Evolutionary conservation across 2,113 vertebrate species (phyloP).

Genomic region (Brienomyrus brachyistius): DNA sequence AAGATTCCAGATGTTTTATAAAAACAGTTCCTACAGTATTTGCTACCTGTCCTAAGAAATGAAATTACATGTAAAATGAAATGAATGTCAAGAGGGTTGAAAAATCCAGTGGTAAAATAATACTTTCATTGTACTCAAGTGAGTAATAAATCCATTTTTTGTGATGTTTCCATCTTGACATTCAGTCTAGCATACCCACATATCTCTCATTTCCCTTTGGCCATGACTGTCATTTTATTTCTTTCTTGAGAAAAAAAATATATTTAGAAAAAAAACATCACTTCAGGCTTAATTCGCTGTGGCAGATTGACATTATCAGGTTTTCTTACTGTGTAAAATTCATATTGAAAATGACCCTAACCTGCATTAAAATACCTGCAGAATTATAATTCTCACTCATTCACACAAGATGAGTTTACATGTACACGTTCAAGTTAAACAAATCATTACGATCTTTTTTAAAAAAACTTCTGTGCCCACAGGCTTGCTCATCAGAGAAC

Average conservation of each 20-base stretch:
- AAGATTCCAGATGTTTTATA: neutral
- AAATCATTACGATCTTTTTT: neutral
- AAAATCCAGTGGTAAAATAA: conserved; percentile 8
- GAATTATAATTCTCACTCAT: neutral
- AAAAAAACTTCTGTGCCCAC: neutral
- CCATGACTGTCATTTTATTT: conserved; percentile 1
- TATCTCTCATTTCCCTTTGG: conserved; percentile 1
- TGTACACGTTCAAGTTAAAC: neutral
- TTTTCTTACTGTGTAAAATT: neutral
- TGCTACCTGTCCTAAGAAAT: neutral
- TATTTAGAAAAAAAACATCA: neutral
- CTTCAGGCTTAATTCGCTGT: neutral
- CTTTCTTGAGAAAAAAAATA: neutral
- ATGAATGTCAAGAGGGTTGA: conserved; percentile 2
- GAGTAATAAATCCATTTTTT: neutral
- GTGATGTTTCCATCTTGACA: neutral
- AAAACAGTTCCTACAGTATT: neutral
- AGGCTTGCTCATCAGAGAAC: neutral
- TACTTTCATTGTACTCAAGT: conserved; percentile 9
- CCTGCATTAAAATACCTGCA: neutral
- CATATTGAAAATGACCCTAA: neutral
- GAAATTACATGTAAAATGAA: neutral
- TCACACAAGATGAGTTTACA: neutral
- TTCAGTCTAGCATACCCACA: neutral
- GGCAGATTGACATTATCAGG: neutral